Evolutionary conservation across 2,113 vertebrate species (phyloP).

Genomic region (Taxidea taxus): DNA sequence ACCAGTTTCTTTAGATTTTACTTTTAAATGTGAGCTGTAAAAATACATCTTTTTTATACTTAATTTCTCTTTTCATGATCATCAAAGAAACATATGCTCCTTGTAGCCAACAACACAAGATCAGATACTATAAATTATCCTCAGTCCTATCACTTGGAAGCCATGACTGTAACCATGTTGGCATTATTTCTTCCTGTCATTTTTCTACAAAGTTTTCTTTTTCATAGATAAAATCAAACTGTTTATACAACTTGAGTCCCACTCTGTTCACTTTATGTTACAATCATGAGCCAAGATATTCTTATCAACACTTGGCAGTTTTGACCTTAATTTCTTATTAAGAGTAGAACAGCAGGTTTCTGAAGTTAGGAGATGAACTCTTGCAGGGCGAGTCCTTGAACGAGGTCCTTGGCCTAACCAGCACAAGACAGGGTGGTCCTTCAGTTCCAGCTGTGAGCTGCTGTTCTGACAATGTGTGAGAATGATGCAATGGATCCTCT

Average conservation of each 20-base stretch:
- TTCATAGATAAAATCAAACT: neutral
- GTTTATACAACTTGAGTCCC: neutral
- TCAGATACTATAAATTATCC: neutral
- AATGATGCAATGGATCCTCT: neutral
- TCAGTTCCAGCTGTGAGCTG: neutral
- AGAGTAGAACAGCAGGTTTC: neutral
- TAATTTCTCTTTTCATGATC: conserved; percentile 9
- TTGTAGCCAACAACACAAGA: neutral
- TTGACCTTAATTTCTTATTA: neutral
- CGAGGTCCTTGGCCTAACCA: neutral
- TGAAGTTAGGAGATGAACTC: neutral
- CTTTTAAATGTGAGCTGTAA: conserved; percentile 25
- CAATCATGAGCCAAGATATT: neutral
- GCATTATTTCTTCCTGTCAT: neutral
- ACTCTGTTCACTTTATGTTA: neutral
- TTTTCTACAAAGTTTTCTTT: neutral
- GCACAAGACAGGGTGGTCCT: neutral
- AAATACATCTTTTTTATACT: neutral
- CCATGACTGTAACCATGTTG: neutral
- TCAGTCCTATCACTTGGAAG: neutral
- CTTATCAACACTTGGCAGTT: neutral
- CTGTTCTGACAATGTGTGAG: neutral
- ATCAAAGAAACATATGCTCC: conserved; percentile 3
- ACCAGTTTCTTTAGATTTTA: conserved; percentile 11
- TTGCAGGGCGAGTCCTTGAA: neutral